Percentiles rank a stretch among this genome's conserved stretches.
Conservation (phyloP, 2,888 invertebrate species). For the Calameuta pallipes region DNA sequence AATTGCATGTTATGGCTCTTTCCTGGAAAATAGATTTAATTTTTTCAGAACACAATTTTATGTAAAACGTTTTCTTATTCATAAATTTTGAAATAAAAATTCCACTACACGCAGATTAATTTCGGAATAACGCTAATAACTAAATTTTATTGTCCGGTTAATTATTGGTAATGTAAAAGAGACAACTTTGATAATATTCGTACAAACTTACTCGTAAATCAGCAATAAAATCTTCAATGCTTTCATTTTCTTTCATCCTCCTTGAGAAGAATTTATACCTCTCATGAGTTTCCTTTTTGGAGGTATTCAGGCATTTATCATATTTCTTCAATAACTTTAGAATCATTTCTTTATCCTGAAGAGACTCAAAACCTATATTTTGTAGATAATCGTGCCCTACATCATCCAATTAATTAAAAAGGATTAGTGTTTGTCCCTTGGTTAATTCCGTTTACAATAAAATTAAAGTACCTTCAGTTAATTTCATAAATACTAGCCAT, state of each 20-base stretch:
- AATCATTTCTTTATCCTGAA: slow-evolving; percentile 27
- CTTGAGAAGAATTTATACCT: slow-evolving; percentile 37
- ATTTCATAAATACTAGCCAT: slow-evolving; percentile 33
- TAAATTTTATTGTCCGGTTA: background rate
- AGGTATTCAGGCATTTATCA: slow-evolving; percentile 28
- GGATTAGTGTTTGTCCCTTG: slow-evolving; percentile 27
- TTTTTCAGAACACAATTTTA: background rate
- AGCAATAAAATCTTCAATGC: slow-evolving; percentile 30
- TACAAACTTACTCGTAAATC: slow-evolving; percentile 28
- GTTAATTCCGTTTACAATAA: background rate
- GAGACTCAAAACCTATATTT: slow-evolving; percentile 19
- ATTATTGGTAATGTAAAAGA: background rate
- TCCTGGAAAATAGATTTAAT: slow-evolving; percentile 18
- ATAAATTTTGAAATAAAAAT: slow-evolving; percentile 3
- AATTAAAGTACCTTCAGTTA: slow-evolving; percentile 20
- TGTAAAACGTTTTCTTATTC: background rate
- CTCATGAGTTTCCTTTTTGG: slow-evolving; percentile 27
- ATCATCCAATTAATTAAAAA: slow-evolving; percentile 35
- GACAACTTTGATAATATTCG: background rate
- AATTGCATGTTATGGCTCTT: slow-evolving; percentile 36
- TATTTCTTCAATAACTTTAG: slow-evolving; percentile 34
- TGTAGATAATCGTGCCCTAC: slow-evolving; percentile 30
- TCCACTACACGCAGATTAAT: too few relatives aligned
- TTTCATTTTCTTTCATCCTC: slow-evolving; percentile 6
- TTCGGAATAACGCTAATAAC: too few relatives aligned